Evolutionary conservation across 2,797 vertebrate species (phyloP), one percentile per base, ranked within the genome.

Genomic region (Philypnodon macrostomus): DNA sequence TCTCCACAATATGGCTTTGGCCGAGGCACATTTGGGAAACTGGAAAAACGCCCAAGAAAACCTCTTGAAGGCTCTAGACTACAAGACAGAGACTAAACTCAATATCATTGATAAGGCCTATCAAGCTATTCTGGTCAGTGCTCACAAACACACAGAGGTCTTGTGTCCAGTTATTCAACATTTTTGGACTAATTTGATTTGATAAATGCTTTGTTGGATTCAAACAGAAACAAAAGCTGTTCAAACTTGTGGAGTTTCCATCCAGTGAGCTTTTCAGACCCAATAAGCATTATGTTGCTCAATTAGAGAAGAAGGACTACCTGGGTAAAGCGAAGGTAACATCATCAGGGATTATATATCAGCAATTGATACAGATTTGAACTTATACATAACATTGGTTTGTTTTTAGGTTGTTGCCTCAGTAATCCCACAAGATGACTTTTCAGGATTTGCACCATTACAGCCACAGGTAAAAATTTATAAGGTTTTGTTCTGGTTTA

Each of bases 381-480:
- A 0, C 2, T 13, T 32, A n/a, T n/a, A 5, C 14, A 29, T 3
- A 16, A 1, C 46, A 0, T 32, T 24, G n/a, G n/a, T 4, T 47
- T 31, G 1, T 58, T 39, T 47, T 38, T 72, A 99, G 97, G 94
- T 99, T 29, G 90, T 98, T 59, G 89, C 97, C 0, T 98, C 97
- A 0, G 90, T 98, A 16, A 74, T 94, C 63, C 93, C 94, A 47
- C 90, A 94, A 53, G 96, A 99, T 4, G 73, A 60, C 0, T 98
- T 98, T 83, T 93, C 93, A 17, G 97, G 96, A 10, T 98, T 99
- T 36, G 94, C 95, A 8, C 93, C 96, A 1, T 87, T 98, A 46
- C 94, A 96, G 57, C 97, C 95, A 1, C 94, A 93, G 91, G 97
- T 98, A 63, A n/a, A n/a, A n/a, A n/a, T n/a, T n/a, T n/a, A n/a